Evolutionary conservation across 2,888 invertebrate genomes (phyloP).

Genomic region (Drosophila histrio): DNA sequence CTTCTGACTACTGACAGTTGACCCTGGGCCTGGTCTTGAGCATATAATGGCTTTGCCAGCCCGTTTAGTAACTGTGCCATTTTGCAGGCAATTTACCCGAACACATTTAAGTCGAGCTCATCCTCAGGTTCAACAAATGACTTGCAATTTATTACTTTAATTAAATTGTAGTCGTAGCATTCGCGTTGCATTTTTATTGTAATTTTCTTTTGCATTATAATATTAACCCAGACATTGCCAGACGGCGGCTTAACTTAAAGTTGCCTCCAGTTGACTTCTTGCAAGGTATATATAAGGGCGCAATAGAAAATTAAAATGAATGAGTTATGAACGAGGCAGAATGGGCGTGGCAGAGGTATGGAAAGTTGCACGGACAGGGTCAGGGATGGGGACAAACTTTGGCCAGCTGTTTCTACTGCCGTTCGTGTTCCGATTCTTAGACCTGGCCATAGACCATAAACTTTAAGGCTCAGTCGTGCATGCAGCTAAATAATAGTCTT

Average conservation of each 20-base stretch:
- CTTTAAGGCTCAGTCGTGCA: constrained; percentile 41
- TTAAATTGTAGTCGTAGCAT: constrained; percentile 56
- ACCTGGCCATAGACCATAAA: constrained; percentile 48
- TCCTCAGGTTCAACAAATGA: constrained; percentile 34
- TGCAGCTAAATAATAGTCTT: constrained; percentile 51
- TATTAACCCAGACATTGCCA: constrained; percentile 3
- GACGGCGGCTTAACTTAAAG: neutral
- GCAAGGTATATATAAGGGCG: neutral
- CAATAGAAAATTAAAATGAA: constrained; percentile 59
- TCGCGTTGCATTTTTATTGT: constrained; percentile 51
- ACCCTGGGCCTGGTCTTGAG: neutral
- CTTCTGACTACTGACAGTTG: constrained; percentile 8
- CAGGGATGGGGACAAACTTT: constrained; percentile 18
- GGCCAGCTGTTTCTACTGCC: constrained; percentile 42
- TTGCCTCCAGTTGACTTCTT: neutral
- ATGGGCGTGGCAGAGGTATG: neutral
- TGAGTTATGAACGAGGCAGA: constrained; percentile 48
- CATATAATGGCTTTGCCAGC: constrained; percentile 16
- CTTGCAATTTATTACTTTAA: constrained; percentile 73
- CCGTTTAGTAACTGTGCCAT: constrained; percentile 8
- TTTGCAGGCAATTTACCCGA: constrained; percentile 29
- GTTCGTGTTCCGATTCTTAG: constrained; percentile 14
- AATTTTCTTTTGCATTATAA: constrained; percentile 33
- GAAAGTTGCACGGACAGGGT: neutral
- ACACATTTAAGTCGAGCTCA: constrained; percentile 4